Evolutionary conservation across 2,797 vertebrate species (phyloP).

Genomic region (Dicrostonyx torquatus): DNA sequence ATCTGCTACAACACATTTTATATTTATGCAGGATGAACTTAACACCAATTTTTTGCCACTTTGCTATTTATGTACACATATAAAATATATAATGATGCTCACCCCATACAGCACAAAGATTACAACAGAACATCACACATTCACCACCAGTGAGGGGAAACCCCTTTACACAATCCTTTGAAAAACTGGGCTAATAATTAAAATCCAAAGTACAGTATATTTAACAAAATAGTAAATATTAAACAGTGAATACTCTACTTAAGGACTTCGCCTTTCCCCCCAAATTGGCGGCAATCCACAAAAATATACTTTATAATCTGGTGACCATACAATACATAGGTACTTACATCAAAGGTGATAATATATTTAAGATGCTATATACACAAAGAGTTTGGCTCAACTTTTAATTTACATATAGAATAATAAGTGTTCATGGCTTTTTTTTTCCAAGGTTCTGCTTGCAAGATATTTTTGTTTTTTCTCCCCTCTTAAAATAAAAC

Average conservation of each 20-base stretch:
- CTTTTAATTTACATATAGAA: slow-evolving; percentile 98
- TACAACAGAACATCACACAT: slow-evolving; percentile 93
- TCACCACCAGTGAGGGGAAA: slow-evolving; percentile 93
- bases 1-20: slow-evolving; percentile 86
- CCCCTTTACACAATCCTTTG: slow-evolving; percentile 89
- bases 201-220: slow-evolving; percentile 96
- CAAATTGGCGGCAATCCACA: slow-evolving; percentile 98
- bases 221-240: slow-evolving; percentile 97
- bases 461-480: slow-evolving; percentile 91
- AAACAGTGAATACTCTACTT: slow-evolving; percentile 97
- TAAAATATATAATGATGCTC: slow-evolving; percentile 92
- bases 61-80: slow-evolving; percentile 89
- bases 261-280: slow-evolving; percentile 94
- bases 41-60: slow-evolving; percentile 87
- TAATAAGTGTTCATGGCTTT: slow-evolving; percentile 99
- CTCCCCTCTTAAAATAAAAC: slow-evolving; percentile 92
- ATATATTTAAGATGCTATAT: slow-evolving; percentile 97
- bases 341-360: slow-evolving; percentile 95
- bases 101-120: slow-evolving; percentile 92
- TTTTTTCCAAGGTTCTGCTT: slow-evolving; percentile 95
- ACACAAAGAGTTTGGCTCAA: slow-evolving; percentile 98
- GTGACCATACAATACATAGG: slow-evolving; percentile 94
- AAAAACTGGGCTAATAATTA: slow-evolving; percentile 91
- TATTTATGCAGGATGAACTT: slow-evolving; percentile 89
- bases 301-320: slow-evolving; percentile 99